Conservation (phyloP, 2,113 vertebrate species). For the Meriones unguiculatus region DNA sequence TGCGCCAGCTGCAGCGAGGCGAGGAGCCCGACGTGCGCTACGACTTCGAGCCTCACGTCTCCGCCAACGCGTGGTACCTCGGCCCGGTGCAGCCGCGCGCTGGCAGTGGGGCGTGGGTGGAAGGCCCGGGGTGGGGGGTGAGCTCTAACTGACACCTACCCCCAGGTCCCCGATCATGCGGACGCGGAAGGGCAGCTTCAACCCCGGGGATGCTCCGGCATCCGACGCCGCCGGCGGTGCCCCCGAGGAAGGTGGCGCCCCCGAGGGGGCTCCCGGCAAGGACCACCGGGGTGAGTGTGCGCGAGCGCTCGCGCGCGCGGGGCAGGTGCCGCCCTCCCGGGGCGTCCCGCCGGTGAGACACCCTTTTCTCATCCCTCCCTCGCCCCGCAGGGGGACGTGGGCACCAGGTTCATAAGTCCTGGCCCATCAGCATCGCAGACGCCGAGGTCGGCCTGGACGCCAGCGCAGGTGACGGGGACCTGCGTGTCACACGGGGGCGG, state of each 20-base stretch:
- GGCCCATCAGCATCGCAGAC: slow-evolving; percentile 91
- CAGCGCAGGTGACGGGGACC: slow-evolving; percentile 86
- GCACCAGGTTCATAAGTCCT: slow-evolving; percentile 93
- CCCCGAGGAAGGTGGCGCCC: slow-evolving; percentile 65
- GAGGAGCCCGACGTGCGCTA: slow-evolving; percentile 91
- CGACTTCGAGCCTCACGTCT: slow-evolving; percentile 92
- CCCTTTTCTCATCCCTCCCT: not conserved
- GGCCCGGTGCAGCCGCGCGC: not conserved
- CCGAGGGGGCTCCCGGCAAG: slow-evolving; percentile 63
- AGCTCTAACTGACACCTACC: not conserved
- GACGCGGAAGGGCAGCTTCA: slow-evolving; percentile 91
- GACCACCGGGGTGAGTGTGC: slow-evolving; percentile 88
- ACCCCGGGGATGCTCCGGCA: slow-evolving; percentile 72
- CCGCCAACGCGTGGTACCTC: slow-evolving; percentile 82
- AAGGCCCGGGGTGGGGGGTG: too few species aligned
- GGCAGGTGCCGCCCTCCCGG: rapidly evolving
- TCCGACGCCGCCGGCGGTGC: slow-evolving; percentile 72
- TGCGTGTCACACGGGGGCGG: not conserved
- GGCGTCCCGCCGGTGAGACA: rapidly evolving
- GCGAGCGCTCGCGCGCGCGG: rapidly evolving
- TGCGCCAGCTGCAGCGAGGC: slow-evolving; percentile 91
- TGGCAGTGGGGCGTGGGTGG: not conserved
- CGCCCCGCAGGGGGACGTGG: slow-evolving; percentile 86
- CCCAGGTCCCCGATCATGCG: slow-evolving; percentile 79
- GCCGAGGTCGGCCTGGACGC: slow-evolving; percentile 88